Evolutionary conservation across 2,888 invertebrate genomes (phyloP).

Genomic region (Morpho helenor): DNA sequence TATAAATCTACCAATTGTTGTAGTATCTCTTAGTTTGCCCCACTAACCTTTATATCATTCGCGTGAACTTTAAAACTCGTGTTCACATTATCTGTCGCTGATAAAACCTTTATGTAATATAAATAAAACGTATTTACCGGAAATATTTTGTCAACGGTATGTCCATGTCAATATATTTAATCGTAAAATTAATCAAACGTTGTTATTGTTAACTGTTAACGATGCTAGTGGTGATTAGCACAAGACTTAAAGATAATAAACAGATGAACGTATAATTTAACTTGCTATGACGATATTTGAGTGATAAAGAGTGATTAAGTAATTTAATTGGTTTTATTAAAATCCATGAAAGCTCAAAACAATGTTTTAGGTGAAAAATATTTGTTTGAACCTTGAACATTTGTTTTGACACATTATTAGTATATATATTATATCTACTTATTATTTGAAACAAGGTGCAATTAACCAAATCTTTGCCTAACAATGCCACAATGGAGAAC

Average conservation of each 20-base stretch:
- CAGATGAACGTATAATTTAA: too few species aligned
- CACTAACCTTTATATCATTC: slow-evolving; percentile 54
- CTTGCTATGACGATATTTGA: too few species aligned
- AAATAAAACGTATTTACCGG: slow-evolving; percentile 18
- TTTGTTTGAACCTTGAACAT: too few species aligned
- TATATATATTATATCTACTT: too few species aligned
- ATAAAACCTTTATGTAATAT: slow-evolving; percentile 23
- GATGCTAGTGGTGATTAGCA: background rate
- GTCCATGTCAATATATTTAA: background rate
- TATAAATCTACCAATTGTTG: slow-evolving; percentile 19
- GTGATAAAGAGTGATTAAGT: too few species aligned
- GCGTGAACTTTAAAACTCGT: slow-evolving; percentile 15
- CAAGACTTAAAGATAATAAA: background rate
- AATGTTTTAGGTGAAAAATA: too few species aligned
- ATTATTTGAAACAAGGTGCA: too few species aligned
- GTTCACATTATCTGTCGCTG: slow-evolving; percentile 15
- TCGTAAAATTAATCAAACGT: background rate
- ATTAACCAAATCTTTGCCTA: too few species aligned
- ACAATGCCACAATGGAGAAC: background rate
- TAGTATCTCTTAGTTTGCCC: slow-evolving; percentile 40
- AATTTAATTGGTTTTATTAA: too few species aligned
- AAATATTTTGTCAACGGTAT: background rate
- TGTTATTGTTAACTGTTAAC: background rate
- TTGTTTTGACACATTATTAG: too few species aligned
- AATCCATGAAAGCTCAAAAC: too few species aligned